phyloP scores from a whole-genome alignment of 2,113 vertebrate species.

The Calidris pugnax region DNA sequence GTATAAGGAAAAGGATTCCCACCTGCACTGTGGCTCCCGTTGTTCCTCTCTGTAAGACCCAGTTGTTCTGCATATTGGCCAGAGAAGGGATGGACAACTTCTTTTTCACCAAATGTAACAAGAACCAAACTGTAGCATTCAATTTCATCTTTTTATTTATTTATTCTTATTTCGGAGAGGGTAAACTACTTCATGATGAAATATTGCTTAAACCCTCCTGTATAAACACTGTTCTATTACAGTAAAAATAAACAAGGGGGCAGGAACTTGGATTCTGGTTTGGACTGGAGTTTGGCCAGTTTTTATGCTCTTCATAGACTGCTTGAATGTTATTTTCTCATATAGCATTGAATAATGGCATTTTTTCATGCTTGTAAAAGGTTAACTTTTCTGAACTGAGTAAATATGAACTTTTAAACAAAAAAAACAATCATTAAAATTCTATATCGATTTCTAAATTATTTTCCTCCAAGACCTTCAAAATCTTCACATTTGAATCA shows the following conservation, averaged over 20 bases:
- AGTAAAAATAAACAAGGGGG: not conserved
- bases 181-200: not conserved
- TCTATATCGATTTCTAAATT: not conserved
- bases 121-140: not conserved
- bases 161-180: no score
- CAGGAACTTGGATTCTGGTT: not conserved
- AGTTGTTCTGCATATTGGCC: not conserved
- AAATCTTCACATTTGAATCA: constrained; percentile 25
- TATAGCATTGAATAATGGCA: not conserved
- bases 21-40: not conserved
- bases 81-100: not conserved
- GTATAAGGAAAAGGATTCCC: not conserved
- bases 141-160: not conserved
- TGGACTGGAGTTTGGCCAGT: not conserved
- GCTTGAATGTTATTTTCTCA: not conserved
- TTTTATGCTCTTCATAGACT: not conserved
- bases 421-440: not conserved
- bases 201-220: not conserved
- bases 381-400: not conserved
- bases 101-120: not conserved
- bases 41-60: not conserved
- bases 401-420: not conserved
- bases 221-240: not conserved
- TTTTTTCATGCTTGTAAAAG: not conserved
- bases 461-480: constrained; percentile 31